Evolutionary conservation across 2,113 vertebrate species (phyloP).

Genomic region (Hyla sarda): DNA sequence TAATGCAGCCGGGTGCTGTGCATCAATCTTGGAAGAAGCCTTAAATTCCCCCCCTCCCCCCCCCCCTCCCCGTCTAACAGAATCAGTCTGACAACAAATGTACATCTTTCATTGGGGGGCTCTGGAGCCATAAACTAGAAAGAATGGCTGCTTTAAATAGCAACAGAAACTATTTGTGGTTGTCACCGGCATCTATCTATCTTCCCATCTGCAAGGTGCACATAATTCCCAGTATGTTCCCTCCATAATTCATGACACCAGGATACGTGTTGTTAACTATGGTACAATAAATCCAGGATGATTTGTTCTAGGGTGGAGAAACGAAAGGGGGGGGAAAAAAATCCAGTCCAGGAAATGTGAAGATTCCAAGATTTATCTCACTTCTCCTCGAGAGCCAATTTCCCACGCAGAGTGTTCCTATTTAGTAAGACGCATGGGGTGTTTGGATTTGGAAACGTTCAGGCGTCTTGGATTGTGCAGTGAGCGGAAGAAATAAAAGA

Average conservation of each 20-base stretch:
- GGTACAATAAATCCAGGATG: background rate
- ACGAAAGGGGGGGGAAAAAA: background rate
- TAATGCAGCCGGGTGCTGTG: slow-evolving; percentile 28
- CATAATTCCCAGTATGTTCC: slow-evolving; percentile 32
- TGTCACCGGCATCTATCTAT: slow-evolving; percentile 61
- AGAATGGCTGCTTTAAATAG: slow-evolving; percentile 15
- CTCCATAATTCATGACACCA: slow-evolving; percentile 32
- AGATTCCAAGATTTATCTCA: slow-evolving; percentile 40
- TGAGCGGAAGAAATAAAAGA: background rate
- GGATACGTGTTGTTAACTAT: slow-evolving; percentile 2
- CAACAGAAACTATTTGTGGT: slow-evolving; percentile 15
- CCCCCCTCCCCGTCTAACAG: background rate
- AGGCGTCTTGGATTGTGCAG: slow-evolving; percentile 9
- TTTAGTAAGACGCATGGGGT: slow-evolving; percentile 13
- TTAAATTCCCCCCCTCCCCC: slow-evolving; percentile 25
- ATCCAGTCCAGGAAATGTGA: background rate
- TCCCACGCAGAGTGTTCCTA: slow-evolving; percentile 14
- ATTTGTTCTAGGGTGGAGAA: background rate
- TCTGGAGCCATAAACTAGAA: slow-evolving; percentile 44
- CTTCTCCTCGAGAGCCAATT: background rate
- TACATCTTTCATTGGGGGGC: slow-evolving; percentile 35
- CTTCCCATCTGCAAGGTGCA: slow-evolving; percentile 58
- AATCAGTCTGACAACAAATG: slow-evolving; percentile 42
- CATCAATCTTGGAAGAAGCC: slow-evolving; percentile 43
- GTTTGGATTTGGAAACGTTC: slow-evolving; percentile 17